Evolutionary conservation across 2,797 vertebrate genomes (phyloP).

Genomic region (Pangasius krempfi): DNA sequence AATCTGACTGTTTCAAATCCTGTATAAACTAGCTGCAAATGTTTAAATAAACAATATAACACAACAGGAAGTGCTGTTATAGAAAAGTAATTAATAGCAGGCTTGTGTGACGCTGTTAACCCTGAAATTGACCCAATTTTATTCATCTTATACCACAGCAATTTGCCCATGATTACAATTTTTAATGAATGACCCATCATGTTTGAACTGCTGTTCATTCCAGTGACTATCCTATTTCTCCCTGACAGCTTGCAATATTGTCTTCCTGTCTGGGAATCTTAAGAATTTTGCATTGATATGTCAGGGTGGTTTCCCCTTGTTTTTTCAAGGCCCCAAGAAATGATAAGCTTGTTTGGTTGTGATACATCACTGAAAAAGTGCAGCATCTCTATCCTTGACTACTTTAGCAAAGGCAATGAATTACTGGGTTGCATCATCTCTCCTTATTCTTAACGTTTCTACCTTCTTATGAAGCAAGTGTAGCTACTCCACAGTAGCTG

Average conservation of each 20-base stretch:
- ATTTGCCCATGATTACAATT: not conserved
- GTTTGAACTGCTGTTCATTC: not conserved
- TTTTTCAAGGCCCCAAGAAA: not conserved
- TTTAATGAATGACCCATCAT: not conserved
- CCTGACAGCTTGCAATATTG: not conserved
- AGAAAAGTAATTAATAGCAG: not conserved
- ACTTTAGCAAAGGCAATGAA: not conserved
- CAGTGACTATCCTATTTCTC: not conserved
- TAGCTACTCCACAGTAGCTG: not conserved
- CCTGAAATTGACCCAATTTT: not conserved
- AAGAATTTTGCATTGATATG: not conserved
- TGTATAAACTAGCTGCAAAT: not conserved
- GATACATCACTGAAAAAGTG: not conserved
- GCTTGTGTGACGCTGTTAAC: not conserved
- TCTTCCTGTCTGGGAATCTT: conserved; percentile 8
- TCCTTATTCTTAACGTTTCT: not conserved
- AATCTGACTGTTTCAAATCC: not conserved
- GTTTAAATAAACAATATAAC: not conserved
- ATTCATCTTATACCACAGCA: not conserved
- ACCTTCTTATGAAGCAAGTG: not conserved
- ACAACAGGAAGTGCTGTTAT: not conserved
- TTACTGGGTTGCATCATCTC: not conserved
- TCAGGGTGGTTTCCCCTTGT: not conserved
- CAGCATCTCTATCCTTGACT: not conserved
- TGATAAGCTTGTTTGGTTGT: not conserved